Base-by-base conservation (phyloP, 2,888 invertebrate genomes). In the Drosophila ezoana region DNA sequence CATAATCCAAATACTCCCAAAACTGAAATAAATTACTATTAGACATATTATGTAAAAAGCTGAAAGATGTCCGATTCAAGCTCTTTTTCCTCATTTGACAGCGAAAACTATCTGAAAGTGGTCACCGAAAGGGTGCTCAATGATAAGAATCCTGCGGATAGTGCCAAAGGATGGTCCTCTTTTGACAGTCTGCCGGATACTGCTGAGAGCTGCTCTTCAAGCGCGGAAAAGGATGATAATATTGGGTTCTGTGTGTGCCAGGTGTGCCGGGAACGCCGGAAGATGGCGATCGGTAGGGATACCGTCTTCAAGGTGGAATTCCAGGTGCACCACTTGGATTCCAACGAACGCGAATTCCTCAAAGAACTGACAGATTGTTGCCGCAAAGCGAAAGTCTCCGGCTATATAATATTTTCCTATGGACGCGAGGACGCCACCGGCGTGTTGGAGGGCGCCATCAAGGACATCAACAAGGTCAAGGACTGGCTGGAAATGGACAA, bases 111-210 rank as follows among this genome's bases (percentile, higher is more conserved):
- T 53, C 11, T 53, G 20, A 6, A 4, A 6, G 10, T 33, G 6
- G 33, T 43, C 41, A 11, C 33, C 0, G 32, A 13, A 5, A 41
- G 10, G 4, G 2, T 33, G 10, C 2, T 53, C 11, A 4, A 1
- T 0, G 18, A n/a, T 0, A 6, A 9, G 1, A 3, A 41, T 0
- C 1, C 0, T 1, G 0, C 0, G 14, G 9, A 1, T 3, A 0
- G 4, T 3, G 10, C 4, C 16, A 16, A 9, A 16, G 9, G 6
- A 0, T 6, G 8, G 8, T 28, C 8, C 23, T 8, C 8, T 28
- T 1, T 3, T 18, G 18, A 8, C 2, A 1, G 1, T 13, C 8
- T 9, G 4, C 0, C n/a, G 4, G 3, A 1, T 1, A 0, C 4
- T 0, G 1, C 2, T 1, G 32, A 14, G 0, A 38, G 23, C 4